Evolutionary conservation across 2,888 invertebrate species (phyloP).

Genomic region (Parnassius apollo): DNA sequence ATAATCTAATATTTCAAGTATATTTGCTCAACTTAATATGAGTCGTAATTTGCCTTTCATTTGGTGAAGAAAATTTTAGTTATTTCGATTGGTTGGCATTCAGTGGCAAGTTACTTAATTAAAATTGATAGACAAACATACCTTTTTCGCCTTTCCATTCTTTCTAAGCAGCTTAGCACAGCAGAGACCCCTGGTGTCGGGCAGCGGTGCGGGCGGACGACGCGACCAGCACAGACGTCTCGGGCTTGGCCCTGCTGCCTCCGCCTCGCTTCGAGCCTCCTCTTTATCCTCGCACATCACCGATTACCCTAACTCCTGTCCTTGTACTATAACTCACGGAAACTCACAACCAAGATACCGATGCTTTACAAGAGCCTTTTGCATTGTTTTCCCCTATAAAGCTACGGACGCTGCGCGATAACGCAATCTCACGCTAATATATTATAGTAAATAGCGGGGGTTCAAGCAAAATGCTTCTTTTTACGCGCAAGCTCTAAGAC

Average conservation of each 20-base stretch:
- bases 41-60: too few relatives aligned
- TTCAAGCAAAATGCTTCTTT: conserved; percentile 41
- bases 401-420: conserved; percentile 53
- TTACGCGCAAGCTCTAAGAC: conserved; percentile 31
- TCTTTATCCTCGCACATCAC: conserved; percentile 77
- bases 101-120: too few relatives aligned
- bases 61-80: too few relatives aligned
- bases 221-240: conserved; percentile 68
- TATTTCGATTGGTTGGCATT: too few relatives aligned
- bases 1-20: too few relatives aligned
- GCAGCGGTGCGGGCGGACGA: conserved; percentile 73
- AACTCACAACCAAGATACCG: conserved; percentile 74
- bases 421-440: conserved; percentile 61
- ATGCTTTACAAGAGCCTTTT: conserved; percentile 71
- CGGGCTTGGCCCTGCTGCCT: conserved; percentile 54
- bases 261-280: conserved; percentile 65
- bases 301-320: conserved; percentile 48
- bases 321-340: conserved; percentile 47
- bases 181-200: conserved; percentile 90
- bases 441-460: conserved; percentile 59
- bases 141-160: conserved; percentile 91
- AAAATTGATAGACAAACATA: conserved; percentile 51
- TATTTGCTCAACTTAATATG: too few relatives aligned
- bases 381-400: conserved; percentile 72
- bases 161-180: conserved; percentile 90